Evolutionary conservation across 2,888 invertebrate species (phyloP), one percentile per base, ranked within the genome.

Genomic region (Drosophila ochracea): DNA sequence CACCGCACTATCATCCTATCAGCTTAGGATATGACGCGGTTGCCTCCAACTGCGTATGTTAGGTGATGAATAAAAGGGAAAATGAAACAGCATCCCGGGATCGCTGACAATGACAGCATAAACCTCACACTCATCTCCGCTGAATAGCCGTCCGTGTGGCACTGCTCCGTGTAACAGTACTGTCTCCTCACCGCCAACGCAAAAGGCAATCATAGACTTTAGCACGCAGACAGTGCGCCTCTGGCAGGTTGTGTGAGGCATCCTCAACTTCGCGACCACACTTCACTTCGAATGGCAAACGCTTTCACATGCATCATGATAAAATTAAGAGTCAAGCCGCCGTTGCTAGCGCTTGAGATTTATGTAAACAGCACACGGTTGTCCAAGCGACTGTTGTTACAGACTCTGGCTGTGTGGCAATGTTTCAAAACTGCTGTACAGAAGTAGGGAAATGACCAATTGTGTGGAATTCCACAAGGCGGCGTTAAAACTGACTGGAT

Each of bases 381-480:
- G 53, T 43, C 30, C 64, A 53, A 55, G 68, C 54, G 62, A 68
- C 52, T 57, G 43, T 65, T 74, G 63, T 25, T 53, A 55, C 53
- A 31, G 54, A 53, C 61, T 68, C 61, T 57, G 58, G 35, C 55
- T 68, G 61, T 55, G 59, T 33, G 65, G 80, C 54, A 80, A 35
- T 58, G 33, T 80, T 76, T 67, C 55, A 76, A 65, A 68, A 76
- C 64, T 77, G 61, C 39, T 58, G 55, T 9, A 61, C 58, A 59
- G 47, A 43, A 67, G 59, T 66, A 47, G 52, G 69, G 65, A 83
- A 80, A 64, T 83, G 74, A 74, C 74, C 82, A 82, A 77, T 82
- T 75, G 82, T 83, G 82, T 75, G 77, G 83, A 82, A 82, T 83
- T 82, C 78, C 80, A 68, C 83, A 79, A 76, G 80, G 76, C 68